Conservation (phyloP, 2,888 invertebrate species). For the Diachrysia chrysitis region DNA sequence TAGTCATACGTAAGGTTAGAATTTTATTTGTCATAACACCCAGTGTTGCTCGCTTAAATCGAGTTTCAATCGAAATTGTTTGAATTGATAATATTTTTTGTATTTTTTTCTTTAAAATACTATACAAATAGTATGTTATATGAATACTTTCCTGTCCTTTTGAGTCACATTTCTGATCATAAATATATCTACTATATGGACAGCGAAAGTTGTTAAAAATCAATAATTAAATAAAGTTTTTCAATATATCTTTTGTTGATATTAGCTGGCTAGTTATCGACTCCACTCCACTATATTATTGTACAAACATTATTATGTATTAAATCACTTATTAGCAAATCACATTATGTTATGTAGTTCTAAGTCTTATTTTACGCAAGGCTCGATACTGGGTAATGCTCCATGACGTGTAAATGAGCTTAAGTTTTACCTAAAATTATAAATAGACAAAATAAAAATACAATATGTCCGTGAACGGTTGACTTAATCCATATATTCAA, state of each 20-base stretch:
- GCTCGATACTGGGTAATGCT: background rate
- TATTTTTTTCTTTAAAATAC: background rate
- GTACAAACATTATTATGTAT: slow-evolving; percentile 38
- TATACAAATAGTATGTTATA: background rate
- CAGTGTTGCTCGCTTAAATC: slow-evolving; percentile 20
- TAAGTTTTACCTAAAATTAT: background rate
- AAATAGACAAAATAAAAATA: background rate
- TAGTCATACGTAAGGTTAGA: slow-evolving; percentile 25
- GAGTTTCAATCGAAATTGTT: background rate
- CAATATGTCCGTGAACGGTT: background rate
- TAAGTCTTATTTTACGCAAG: slow-evolving; percentile 29
- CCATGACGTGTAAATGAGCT: too few relatives aligned
- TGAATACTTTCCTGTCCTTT: too few relatives aligned
- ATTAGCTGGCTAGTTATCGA: slow-evolving; percentile 23
- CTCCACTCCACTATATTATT: slow-evolving; percentile 40
- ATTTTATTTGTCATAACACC: slow-evolving; percentile 14
- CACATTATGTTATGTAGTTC: slow-evolving; percentile 55
- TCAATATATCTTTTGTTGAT: slow-evolving; percentile 9
- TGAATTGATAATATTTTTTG: background rate
- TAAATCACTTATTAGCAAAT: slow-evolving; percentile 50
- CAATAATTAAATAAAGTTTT: background rate
- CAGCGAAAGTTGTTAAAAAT: too few relatives aligned
- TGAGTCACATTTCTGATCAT: too few relatives aligned
- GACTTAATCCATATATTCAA: background rate
- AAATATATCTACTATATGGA: too few relatives aligned